Conservation (phyloP, 2,888 invertebrate species). For the Lochmaea crataegi region DNA sequence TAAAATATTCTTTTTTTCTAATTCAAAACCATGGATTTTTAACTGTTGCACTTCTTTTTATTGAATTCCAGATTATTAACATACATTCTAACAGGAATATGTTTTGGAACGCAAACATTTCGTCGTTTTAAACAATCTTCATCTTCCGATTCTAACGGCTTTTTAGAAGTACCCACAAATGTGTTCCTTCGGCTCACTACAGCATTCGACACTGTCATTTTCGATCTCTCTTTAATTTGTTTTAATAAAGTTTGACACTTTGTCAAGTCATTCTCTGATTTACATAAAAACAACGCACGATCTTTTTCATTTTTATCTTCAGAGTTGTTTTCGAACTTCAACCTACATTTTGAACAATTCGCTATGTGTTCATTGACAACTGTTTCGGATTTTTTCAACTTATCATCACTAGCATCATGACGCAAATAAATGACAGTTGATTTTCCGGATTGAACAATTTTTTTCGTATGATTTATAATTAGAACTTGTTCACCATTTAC, state of each 20-base stretch:
- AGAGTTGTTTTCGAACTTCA: conserved; percentile 37
- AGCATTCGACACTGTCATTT: conserved; percentile 44
- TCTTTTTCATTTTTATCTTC: neutral
- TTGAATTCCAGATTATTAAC: conserved; percentile 53
- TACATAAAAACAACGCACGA: conserved; percentile 42
- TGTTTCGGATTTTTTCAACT: conserved; percentile 23
- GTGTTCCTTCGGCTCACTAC: conserved; percentile 49
- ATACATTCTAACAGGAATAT: conserved; percentile 54
- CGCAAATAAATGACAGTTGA: conserved; percentile 45
- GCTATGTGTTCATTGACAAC: conserved; percentile 37
- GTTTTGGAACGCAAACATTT: conserved; percentile 46
- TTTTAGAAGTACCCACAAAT: conserved; percentile 43
- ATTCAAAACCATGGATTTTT: neutral
- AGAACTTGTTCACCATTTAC: conserved; percentile 44
- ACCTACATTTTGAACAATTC: conserved; percentile 45
- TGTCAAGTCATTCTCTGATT: conserved; percentile 53
- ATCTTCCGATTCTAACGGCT: conserved; percentile 38
- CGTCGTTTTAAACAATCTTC: conserved; percentile 36
- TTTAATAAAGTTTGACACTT: conserved; percentile 42
- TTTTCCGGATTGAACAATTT: conserved; percentile 43
- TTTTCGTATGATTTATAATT: conserved; percentile 50
- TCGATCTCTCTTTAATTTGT: conserved; percentile 53
- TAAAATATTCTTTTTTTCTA: neutral
- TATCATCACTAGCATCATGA: conserved; percentile 36
- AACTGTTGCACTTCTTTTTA: conserved; percentile 40